phyloP scores from a whole-genome alignment of 2,113 vertebrate genomes.

The Grus americana region DNA sequence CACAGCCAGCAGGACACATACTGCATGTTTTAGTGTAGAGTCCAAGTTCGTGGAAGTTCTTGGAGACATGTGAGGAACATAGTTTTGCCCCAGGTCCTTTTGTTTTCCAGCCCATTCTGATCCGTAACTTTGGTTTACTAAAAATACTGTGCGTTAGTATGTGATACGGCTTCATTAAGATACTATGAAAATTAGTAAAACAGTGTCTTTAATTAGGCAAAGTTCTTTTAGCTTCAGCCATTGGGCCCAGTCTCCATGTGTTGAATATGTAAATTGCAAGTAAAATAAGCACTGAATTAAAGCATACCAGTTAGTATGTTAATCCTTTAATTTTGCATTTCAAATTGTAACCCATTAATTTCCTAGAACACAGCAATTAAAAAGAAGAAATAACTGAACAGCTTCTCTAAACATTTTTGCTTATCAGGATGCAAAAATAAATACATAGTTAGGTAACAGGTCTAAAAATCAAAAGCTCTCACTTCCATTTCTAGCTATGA shows the following conservation, averaged over 20 bases:
- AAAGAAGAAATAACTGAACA: neutral
- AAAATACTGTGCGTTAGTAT: neutral
- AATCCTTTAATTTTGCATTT: neutral
- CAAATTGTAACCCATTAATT: neutral
- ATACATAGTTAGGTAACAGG: neutral
- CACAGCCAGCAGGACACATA: neutral
- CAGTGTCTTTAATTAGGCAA: neutral
- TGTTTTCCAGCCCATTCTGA: neutral
- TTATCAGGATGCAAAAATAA: neutral
- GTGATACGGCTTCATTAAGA: neutral
- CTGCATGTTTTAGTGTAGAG: neutral
- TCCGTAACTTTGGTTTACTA: neutral
- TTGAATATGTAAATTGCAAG: neutral
- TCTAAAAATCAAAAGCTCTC: neutral
- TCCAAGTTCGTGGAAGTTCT: neutral
- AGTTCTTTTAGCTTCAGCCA: neutral
- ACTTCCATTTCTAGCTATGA: neutral
- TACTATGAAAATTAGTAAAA: neutral
- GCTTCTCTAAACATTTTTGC: neutral
- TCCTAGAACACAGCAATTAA: neutral
- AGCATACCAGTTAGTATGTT: neutral
- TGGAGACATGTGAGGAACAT: neutral
- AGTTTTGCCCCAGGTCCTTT: neutral
- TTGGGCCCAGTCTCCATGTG: neutral
- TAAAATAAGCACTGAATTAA: neutral